A percentile compares a stretch with the other conserved stretches of the same genome.
Conservation (phyloP, 2,113 vertebrate genomes). For the Formicarius rufipectus region DNA sequence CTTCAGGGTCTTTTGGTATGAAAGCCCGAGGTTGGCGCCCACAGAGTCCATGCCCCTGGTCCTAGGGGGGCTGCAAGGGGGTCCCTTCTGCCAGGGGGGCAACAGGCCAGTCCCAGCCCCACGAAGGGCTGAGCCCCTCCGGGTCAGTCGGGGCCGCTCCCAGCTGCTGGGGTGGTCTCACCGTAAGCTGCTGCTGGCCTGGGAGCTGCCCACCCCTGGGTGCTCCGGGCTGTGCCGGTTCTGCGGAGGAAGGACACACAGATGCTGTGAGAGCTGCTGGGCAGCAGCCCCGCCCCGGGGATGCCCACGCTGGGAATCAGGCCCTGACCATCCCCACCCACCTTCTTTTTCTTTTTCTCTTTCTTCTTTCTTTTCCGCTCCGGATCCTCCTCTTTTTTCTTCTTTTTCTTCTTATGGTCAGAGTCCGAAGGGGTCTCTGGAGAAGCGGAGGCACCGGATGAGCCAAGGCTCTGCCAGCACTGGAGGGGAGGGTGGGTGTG, state of each 20-base stretch:
- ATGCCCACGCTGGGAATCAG: accelerated
- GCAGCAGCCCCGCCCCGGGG: background rate
- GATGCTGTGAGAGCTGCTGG: background rate
- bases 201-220: conserved; percentile 88
- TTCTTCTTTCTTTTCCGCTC: conserved; percentile 98
- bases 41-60: background rate
- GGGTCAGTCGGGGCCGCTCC: background rate
- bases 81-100: background rate
- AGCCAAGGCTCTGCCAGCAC: accelerated
- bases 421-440: conserved; percentile 95
- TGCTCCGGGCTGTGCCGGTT: conserved; percentile 97
- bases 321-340: background rate
- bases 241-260: conserved; percentile 60
- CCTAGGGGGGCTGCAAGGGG: background rate
- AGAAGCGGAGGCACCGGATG: accelerated
- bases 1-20: background rate
- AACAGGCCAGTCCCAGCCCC: background rate
- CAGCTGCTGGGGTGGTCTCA: background rate
- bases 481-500: accelerated
- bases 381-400: conserved; percentile 96
- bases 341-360: conserved; percentile 99
- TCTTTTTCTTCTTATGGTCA: conserved; percentile 99
- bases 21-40: background rate
- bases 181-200: conserved; percentile 94
- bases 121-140: background rate